Conservation (phyloP, 2,797 vertebrate species). For the Crenuchus spilurus region DNA sequence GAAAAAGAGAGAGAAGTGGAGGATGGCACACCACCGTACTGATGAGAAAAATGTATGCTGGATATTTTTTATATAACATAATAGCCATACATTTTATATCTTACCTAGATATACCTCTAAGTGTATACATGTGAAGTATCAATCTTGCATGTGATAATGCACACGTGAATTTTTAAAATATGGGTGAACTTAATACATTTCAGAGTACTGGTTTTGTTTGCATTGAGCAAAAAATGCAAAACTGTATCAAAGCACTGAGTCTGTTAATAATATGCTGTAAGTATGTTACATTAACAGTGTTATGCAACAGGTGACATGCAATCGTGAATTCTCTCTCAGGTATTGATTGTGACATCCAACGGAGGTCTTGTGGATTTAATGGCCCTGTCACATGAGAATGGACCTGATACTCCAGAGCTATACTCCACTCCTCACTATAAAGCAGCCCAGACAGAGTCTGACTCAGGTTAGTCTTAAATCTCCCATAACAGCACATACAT, state of each 20-base stretch:
- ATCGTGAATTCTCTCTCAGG: constrained; percentile 64
- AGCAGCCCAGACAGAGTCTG: constrained; percentile 68
- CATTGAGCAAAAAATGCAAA: constrained; percentile 15
- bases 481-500: neutral
- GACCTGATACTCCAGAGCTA: constrained; percentile 75
- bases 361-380: constrained; percentile 82
- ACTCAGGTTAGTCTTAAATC: constrained; percentile 69
- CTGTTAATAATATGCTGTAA: constrained; percentile 18
- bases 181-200: too few relatives aligned
- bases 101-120: too few relatives aligned
- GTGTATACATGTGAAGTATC: too few relatives aligned
- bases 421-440: constrained; percentile 84
- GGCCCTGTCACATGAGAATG: constrained; percentile 74
- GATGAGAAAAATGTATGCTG: constrained; percentile 84
- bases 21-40: constrained; percentile 77
- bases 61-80: constrained; percentile 21
- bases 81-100: too few relatives aligned
- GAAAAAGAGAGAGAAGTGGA: constrained; percentile 82
- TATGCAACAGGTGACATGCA: constrained; percentile 2
- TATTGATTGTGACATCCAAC: constrained; percentile 82
- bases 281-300: constrained; percentile 29
- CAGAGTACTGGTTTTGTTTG: constrained; percentile 1
- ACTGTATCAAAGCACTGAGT: neutral
- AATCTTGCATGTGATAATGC: too few relatives aligned
- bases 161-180: too few relatives aligned